A percentile compares a stretch with the other conserved stretches of the same genome.
Conservation (phyloP, 2,797 vertebrate genomes). For the Sebastes minor region DNA sequence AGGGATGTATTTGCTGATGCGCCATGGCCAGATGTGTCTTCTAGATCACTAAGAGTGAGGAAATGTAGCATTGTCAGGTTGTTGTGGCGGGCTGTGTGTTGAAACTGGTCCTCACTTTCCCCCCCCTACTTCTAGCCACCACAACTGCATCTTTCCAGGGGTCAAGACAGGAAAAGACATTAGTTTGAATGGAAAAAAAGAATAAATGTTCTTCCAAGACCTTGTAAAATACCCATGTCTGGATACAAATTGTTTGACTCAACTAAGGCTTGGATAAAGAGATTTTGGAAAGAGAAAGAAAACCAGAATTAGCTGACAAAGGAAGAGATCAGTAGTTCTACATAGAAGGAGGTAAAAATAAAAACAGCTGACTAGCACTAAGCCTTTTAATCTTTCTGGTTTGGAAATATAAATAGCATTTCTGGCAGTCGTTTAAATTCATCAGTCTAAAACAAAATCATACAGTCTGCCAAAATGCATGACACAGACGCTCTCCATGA, state of each 20-base stretch:
- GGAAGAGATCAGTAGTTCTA: constrained; percentile 35
- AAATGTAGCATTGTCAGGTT: constrained; percentile 72
- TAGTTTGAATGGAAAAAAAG: background rate
- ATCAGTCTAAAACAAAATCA: constrained; percentile 63
- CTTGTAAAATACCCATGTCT: constrained; percentile 40
- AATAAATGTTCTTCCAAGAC: constrained; percentile 17
- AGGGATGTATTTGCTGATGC: constrained; percentile 66
- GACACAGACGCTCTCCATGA: constrained; percentile 57
- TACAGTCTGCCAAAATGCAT: constrained; percentile 65
- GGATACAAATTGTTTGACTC: constrained; percentile 48
- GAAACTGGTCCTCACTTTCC: constrained; percentile 32
- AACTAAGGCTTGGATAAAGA: constrained; percentile 37
- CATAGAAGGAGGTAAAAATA: constrained; percentile 47
- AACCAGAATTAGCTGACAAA: constrained; percentile 55
- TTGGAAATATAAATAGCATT: constrained; percentile 58
- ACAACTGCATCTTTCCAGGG: constrained; percentile 49
- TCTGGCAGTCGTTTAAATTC: constrained; percentile 59
- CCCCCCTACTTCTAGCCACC: constrained; percentile 14
- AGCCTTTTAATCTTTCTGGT: constrained; percentile 57
- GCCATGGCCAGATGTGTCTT: constrained; percentile 58
- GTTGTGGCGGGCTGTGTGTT: constrained; percentile 67
- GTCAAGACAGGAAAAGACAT: constrained; percentile 46
- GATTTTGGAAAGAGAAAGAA: constrained; percentile 37
- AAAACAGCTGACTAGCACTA: constrained; percentile 58
- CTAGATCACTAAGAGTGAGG: constrained; percentile 53